phyloP scores from a whole-genome alignment of 2,888 invertebrate species.

The Dicycla oo region DNA sequence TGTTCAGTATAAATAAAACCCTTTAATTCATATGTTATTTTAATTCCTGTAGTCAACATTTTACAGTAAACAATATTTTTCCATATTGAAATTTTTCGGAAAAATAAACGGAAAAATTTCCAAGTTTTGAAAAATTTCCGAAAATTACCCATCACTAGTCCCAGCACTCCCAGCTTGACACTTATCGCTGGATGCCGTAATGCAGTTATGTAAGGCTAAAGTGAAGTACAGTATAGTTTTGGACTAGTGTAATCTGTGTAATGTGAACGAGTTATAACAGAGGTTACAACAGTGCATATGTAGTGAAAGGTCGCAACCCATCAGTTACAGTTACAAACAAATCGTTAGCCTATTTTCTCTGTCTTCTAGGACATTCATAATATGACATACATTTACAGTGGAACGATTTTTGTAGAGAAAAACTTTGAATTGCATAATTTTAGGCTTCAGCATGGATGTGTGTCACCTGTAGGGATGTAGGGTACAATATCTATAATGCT shows the following conservation, averaged over 20 bases:
- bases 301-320: constrained; percentile 43
- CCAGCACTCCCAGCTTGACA: background rate
- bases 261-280: constrained; percentile 27
- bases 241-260: constrained; percentile 18
- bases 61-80: too few relatives aligned
- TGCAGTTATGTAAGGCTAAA: background rate
- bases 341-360: constrained; percentile 40
- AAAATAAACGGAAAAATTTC: too few relatives aligned
- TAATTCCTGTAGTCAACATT: too few relatives aligned
- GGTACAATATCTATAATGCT: background rate
- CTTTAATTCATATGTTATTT: too few relatives aligned
- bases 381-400: background rate
- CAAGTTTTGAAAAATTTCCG: too few relatives aligned
- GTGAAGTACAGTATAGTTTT: background rate
- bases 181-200: background rate
- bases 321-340: constrained; percentile 28
- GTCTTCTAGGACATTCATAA: constrained; percentile 15
- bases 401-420: background rate
- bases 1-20: too few relatives aligned
- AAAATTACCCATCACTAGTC: too few relatives aligned
- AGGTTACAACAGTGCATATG: constrained; percentile 36
- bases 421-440: background rate
- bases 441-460: background rate
- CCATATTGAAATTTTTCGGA: too few relatives aligned
- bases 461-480: background rate